Conservation (phyloP, 2,888 invertebrate genomes). For the Amorpha juglandis region DNA sequence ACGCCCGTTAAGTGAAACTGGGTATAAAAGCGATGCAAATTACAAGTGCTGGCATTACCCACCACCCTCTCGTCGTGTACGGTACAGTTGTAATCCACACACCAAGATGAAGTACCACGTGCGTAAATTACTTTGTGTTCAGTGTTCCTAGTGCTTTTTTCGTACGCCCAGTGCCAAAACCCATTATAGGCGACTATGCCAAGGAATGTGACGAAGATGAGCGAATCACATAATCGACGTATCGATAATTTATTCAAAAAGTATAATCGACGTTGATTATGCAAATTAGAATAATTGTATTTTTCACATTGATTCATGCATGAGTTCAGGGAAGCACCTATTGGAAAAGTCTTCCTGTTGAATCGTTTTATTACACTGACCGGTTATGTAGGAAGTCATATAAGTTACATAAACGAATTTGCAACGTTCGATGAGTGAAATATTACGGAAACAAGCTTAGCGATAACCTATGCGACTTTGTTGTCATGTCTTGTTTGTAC, state of each 20-base stretch:
- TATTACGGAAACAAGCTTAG: slow-evolving; percentile 16
- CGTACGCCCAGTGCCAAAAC: slow-evolving; percentile 34
- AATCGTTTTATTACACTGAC: slow-evolving; percentile 37
- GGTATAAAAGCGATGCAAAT: slow-evolving; percentile 84
- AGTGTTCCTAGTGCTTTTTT: slow-evolving; percentile 44
- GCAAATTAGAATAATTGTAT: background rate
- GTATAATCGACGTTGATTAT: background rate
- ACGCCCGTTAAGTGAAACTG: slow-evolving; percentile 70
- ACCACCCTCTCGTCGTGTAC: slow-evolving; percentile 73
- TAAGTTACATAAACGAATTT: slow-evolving; percentile 24
- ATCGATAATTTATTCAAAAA: background rate
- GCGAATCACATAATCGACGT: background rate
- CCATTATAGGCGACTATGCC: slow-evolving; percentile 28
- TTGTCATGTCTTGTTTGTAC: slow-evolving; percentile 9
- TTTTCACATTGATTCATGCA: slow-evolving; percentile 47
- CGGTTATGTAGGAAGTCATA: slow-evolving; percentile 24
- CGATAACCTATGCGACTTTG: slow-evolving; percentile 6
- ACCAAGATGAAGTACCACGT: slow-evolving; percentile 77
- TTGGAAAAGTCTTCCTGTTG: slow-evolving; percentile 55
- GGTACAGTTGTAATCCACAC: slow-evolving; percentile 52
- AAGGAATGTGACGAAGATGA: slow-evolving; percentile 1
- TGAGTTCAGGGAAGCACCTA: slow-evolving; percentile 54
- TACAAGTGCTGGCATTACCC: slow-evolving; percentile 74
- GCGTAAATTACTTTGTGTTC: slow-evolving; percentile 61
- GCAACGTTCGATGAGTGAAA: slow-evolving; percentile 1